Percentiles rank a stretch among this genome's conserved stretches.
Evolutionary conservation across 2,888 invertebrate genomes (phyloP).

Genomic region (Molorchus minor): DNA sequence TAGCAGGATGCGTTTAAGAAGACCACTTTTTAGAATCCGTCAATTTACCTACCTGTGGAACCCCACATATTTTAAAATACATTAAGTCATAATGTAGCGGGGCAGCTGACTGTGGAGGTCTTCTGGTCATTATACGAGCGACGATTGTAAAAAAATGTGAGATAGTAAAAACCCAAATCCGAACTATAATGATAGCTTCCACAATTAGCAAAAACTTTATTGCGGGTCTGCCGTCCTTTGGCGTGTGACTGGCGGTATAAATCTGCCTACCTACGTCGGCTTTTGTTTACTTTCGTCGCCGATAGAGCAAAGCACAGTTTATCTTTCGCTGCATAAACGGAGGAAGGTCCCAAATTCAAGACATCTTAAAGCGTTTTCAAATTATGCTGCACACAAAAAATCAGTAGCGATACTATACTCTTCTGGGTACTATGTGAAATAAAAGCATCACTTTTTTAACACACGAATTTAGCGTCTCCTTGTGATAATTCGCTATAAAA

Average conservation of each 20-base stretch:
- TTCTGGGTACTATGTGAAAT: too few relatives aligned
- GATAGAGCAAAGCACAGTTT: too few relatives aligned
- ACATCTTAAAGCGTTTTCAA: too few relatives aligned
- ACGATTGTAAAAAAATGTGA: slow-evolving; percentile 21
- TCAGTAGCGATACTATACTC: too few relatives aligned
- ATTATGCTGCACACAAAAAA: too few relatives aligned
- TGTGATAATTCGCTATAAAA: too few relatives aligned
- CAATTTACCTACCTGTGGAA: slow-evolving; percentile 34
- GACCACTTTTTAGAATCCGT: slow-evolving; percentile 31
- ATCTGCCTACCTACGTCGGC: background rate
- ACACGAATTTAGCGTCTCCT: too few relatives aligned
- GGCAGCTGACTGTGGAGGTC: slow-evolving; percentile 41
- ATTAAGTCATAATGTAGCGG: slow-evolving; percentile 49
- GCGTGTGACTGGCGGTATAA: background rate
- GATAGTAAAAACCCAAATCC: slow-evolving; percentile 25
- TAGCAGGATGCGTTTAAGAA: slow-evolving; percentile 34
- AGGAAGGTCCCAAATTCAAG: too few relatives aligned
- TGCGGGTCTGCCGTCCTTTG: background rate
- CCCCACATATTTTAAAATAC: slow-evolving; percentile 50
- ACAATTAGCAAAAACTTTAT: slow-evolving; percentile 22
- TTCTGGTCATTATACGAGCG: slow-evolving; percentile 26
- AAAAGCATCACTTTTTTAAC: too few relatives aligned
- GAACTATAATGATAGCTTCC: slow-evolving; percentile 12
- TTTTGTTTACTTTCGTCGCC: too few relatives aligned
- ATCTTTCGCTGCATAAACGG: too few relatives aligned